Evolutionary conservation across 2,113 vertebrate genomes (phyloP).

Genomic region (Thalassoma bifasciatum): DNA sequence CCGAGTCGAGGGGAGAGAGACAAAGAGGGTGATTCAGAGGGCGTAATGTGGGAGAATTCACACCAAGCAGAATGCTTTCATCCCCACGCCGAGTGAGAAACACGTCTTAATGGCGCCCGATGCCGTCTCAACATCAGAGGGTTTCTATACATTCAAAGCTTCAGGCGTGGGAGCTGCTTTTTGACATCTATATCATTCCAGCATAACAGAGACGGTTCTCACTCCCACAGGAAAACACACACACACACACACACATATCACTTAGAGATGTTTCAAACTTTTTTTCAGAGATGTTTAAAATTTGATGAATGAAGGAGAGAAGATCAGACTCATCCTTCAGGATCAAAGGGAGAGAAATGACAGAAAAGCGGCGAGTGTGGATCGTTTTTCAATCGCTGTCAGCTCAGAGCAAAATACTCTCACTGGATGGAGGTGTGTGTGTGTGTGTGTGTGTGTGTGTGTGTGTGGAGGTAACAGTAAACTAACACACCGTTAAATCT

Average conservation of each 20-base stretch:
- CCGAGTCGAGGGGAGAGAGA: background rate
- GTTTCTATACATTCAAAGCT: background rate
- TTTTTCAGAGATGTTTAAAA: background rate
- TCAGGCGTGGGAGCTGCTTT: background rate
- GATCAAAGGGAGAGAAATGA: too few species aligned
- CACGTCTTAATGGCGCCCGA: background rate
- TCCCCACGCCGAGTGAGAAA: slow-evolving; percentile 6
- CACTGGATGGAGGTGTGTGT: too few species aligned
- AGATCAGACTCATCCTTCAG: background rate
- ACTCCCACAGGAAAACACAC: background rate
- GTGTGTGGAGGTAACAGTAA: too few species aligned
- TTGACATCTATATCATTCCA: background rate
- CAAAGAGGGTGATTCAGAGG: slow-evolving; percentile 9
- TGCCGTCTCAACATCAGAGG: background rate
- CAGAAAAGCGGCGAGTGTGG: too few species aligned
- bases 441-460: too few species aligned
- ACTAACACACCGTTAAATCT: too few species aligned
- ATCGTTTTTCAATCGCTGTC: too few species aligned
- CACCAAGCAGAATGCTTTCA: background rate
- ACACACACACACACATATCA: background rate
- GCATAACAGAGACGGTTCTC: background rate
- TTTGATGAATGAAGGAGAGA: too few species aligned
- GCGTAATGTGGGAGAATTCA: slow-evolving; percentile 1
- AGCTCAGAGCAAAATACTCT: too few species aligned
- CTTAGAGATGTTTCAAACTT: background rate